phyloP scores from a whole-genome alignment of 2,797 vertebrate species.

The Galaxias olidus region DNA sequence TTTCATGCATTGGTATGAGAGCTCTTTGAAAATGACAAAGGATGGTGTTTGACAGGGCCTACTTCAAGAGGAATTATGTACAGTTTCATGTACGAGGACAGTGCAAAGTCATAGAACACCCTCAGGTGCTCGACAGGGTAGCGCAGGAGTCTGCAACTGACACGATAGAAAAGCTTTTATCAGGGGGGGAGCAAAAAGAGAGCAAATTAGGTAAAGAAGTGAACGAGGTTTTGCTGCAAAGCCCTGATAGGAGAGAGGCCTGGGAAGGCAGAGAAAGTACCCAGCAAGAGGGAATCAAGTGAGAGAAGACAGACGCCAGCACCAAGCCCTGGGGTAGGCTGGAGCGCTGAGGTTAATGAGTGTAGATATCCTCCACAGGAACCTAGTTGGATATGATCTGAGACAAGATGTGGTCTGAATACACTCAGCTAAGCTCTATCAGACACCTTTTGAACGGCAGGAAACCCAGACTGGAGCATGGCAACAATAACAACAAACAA shows the following conservation, averaged over 20 bases:
- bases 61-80: slow-evolving; percentile 50
- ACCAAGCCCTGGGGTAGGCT: slow-evolving; percentile 37
- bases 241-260: slow-evolving; percentile 49
- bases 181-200: slow-evolving; percentile 23
- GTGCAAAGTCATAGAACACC: slow-evolving; percentile 50
- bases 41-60: slow-evolving; percentile 21
- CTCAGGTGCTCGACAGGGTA: slow-evolving; percentile 62
- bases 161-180: slow-evolving; percentile 50
- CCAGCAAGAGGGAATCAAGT: slow-evolving; percentile 28
- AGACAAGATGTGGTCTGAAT: slow-evolving; percentile 14
- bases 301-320: slow-evolving; percentile 41
- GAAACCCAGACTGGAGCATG: not conserved
- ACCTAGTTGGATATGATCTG: slow-evolving; percentile 27
- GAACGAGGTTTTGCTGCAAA: slow-evolving; percentile 26
- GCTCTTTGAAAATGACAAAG: slow-evolving; percentile 36
- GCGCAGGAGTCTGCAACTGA: slow-evolving; percentile 48
- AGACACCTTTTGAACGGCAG: not conserved
- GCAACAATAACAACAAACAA: no score
- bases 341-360: slow-evolving; percentile 66
- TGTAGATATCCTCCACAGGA: slow-evolving; percentile 43
- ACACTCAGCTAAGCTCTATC: not conserved
- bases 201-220: slow-evolving; percentile 35
- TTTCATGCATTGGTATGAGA: slow-evolving; percentile 32
- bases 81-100: slow-evolving; percentile 63
- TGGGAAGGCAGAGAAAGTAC: slow-evolving; percentile 45